Evolutionary conservation across 2,797 vertebrate genomes (phyloP).

Genomic region (Martes flavigula): DNA sequence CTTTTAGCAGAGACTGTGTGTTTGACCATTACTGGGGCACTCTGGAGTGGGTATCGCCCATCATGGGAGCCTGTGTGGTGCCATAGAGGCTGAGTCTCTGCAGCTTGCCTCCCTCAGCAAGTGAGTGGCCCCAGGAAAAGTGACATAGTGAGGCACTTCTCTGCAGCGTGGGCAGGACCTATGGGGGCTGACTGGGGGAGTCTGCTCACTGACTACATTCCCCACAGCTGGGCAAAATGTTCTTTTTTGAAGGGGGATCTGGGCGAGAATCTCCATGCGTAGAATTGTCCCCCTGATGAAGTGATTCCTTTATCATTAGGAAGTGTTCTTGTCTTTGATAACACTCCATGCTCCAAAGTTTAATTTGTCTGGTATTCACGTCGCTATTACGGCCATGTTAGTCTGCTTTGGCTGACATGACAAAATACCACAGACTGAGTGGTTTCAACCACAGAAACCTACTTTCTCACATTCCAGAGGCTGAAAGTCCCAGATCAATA

Average conservation of each 20-base stretch:
- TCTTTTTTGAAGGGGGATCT: neutral
- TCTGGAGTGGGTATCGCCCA: neutral
- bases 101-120: neutral
- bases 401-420: neutral
- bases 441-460: neutral
- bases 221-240: too few species aligned
- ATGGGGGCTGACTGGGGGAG: neutral
- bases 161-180: neutral
- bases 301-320: neutral
- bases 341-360: neutral
- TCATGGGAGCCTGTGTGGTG: accelerated
- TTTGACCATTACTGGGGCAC: accelerated
- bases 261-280: neutral
- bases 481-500: neutral
- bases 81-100: neutral
- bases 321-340: neutral
- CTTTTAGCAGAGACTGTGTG: neutral
- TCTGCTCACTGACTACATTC: neutral
- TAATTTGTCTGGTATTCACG: too few species aligned
- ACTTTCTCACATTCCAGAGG: too few species aligned
- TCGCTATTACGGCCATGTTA: neutral
- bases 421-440: neutral
- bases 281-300: neutral
- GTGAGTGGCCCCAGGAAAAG: neutral
- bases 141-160: neutral